Evolutionary conservation across 2,113 vertebrate species (phyloP).

Genomic region (Chaetura pelagica): DNA sequence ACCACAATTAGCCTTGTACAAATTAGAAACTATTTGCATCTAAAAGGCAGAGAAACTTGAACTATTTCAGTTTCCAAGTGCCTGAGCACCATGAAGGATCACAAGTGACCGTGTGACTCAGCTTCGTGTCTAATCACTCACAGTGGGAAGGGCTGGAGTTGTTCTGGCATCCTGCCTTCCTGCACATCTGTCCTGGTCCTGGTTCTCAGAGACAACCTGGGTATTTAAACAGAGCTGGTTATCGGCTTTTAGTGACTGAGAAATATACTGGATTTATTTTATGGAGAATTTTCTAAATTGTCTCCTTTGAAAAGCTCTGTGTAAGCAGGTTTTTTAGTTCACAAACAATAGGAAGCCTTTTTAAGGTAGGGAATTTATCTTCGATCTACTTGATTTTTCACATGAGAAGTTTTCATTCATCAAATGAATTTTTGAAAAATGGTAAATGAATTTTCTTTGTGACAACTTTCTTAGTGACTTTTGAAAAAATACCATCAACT

Average conservation of each 20-base stretch:
- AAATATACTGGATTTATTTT: constrained; percentile 17
- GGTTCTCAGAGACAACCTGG: not conserved
- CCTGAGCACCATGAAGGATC: constrained; percentile 15
- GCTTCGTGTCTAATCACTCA: constrained; percentile 27
- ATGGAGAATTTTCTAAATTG: not conserved
- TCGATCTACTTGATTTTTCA: not conserved
- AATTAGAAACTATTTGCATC: constrained; percentile 36
- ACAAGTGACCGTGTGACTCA: constrained; percentile 16
- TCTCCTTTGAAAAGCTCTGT: not conserved
- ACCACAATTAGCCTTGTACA: constrained; percentile 27
- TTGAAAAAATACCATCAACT: not conserved
- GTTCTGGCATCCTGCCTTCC: not conserved
- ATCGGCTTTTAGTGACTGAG: not conserved
- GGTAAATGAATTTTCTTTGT: not conserved
- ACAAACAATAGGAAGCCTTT: not conserved
- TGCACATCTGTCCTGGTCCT: not conserved
- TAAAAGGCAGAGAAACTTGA: constrained; percentile 26
- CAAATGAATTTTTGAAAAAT: not conserved
- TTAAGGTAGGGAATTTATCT: not conserved
- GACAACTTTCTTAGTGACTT: not conserved
- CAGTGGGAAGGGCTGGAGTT: constrained; percentile 4
- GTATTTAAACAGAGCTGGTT: not conserved
- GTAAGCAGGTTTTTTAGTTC: not conserved
- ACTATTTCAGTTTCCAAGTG: constrained; percentile 33
- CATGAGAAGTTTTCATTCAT: not conserved